Evolutionary conservation across 2,888 invertebrate species (phyloP).

Genomic region (Agonopterix subpropinquella): DNA sequence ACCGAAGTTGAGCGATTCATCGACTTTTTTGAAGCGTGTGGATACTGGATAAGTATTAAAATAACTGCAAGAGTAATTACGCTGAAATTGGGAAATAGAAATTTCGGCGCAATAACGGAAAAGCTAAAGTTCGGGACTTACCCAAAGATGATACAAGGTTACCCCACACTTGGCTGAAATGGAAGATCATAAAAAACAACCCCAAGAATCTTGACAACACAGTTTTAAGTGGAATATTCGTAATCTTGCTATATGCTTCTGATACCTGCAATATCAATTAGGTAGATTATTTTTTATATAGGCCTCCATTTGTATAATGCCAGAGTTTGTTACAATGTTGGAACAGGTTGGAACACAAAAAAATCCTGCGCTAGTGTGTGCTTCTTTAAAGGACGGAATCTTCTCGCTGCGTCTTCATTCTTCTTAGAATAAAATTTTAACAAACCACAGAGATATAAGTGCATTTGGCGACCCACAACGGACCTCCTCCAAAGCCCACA

Average conservation of each 20-base stretch:
- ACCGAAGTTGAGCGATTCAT: not conserved
- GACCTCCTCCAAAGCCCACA: conserved; percentile 79
- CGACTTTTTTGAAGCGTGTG: not conserved
- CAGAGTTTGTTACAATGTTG: too few relatives aligned
- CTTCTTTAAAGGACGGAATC: too few relatives aligned
- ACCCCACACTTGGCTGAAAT: conserved; percentile 81
- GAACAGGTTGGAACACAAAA: too few relatives aligned
- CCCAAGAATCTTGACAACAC: conserved; percentile 80
- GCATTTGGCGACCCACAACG: conserved; percentile 83
- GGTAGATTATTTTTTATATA: too few relatives aligned
- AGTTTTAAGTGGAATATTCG: not conserved
- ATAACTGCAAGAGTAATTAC: not conserved
- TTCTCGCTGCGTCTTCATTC: too few relatives aligned
- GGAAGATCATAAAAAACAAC: conserved; percentile 83
- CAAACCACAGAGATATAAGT: conserved; percentile 79
- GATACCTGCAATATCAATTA: conserved; percentile 52
- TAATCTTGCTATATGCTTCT: conserved; percentile 60
- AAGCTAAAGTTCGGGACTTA: conserved; percentile 19
- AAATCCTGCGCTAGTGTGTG: too few relatives aligned
- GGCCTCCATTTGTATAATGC: too few relatives aligned
- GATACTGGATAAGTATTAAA: not conserved
- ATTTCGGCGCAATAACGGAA: too few relatives aligned
- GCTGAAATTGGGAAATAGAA: not conserved
- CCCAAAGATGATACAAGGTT: conserved; percentile 79
- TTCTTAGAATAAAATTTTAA: not conserved